Evolutionary conservation across 2,797 vertebrate species (phyloP), one percentile per base, ranked within the genome.

Genomic region (Hypotaenidia philippensis): DNA sequence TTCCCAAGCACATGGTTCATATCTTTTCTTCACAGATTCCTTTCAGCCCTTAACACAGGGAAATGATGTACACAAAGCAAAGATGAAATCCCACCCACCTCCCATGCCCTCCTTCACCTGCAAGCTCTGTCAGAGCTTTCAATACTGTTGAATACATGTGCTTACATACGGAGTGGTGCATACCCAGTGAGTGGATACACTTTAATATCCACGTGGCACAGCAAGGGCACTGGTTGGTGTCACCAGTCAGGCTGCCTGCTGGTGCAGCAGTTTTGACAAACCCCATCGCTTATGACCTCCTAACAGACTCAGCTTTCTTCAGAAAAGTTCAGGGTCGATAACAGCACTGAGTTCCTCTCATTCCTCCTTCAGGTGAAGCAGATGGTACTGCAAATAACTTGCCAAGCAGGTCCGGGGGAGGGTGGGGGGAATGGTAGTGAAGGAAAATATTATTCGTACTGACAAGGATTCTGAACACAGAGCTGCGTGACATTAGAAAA

Each of bases 311-410:
- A 61, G 34, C 34, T 75, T 87, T 69, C 44, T 84, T 68, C 78
- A 85, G 68, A 61, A 50, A 80, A 89, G 45, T 78, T 69, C 2
- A 0, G 38, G 65, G 50, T 34, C 4, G 3, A 18, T 75, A 87
- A 50, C 38, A 86, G 82, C 79, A 36, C 25, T 2, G 1, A 86
- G 13, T 68, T 91, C n/a, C 26, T 87, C 69, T 88, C 69, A 27
- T 79, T 86, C 36, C 60, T 93, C 66, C 79, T 90, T 91, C 84
- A 93, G 82, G 94, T 96, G 82, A 96, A 94, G 82, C 72, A 95
- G 92, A 94, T 76, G 79, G 81, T 76, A 75, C 68, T 83, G 47
- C 76, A 72, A 93, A 72, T 69, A 94, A 81, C 45, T 91, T 11
- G 13, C 72, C 3, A 6, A 89, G 61, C 1, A 1, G 55, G 75